Percentiles rank a stretch among this genome's conserved stretches.
Conservation (phyloP, 2,113 vertebrate genomes). For the Melospiza melodia region DNA sequence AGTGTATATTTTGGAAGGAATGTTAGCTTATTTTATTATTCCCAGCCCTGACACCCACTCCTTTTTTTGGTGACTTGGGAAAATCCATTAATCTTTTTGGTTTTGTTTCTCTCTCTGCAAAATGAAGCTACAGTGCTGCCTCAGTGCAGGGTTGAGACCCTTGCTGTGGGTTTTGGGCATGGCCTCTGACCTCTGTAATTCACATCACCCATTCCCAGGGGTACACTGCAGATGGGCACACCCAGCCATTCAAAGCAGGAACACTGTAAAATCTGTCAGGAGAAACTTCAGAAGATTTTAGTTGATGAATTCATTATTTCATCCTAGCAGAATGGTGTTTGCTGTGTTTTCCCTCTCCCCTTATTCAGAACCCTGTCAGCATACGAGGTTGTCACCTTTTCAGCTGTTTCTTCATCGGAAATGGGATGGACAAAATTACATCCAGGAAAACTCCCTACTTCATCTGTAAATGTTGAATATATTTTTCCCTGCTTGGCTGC, state of each 20-base stretch:
- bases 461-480: not conserved
- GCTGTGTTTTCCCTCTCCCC: not conserved
- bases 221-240: not conserved
- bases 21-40: not conserved
- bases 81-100: not conserved
- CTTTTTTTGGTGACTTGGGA: not conserved
- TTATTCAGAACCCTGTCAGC: not conserved
- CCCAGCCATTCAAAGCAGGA: not conserved
- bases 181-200: not conserved
- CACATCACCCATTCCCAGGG: not conserved
- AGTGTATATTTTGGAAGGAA: not conserved
- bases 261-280: not conserved
- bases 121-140: not conserved
- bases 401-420: not conserved
- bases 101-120: not conserved
- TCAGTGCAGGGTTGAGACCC: not conserved
- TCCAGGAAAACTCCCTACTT: not conserved
- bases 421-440: not conserved
- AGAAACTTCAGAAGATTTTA: not conserved
- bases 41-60: not conserved
- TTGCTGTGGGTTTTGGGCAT: not conserved
- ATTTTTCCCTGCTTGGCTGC: not conserved
- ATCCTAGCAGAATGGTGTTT: not conserved
- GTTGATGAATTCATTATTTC: not conserved
- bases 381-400: not conserved